Conservation (phyloP, 2,797 vertebrate species). For the Xerus rutilus region DNA sequence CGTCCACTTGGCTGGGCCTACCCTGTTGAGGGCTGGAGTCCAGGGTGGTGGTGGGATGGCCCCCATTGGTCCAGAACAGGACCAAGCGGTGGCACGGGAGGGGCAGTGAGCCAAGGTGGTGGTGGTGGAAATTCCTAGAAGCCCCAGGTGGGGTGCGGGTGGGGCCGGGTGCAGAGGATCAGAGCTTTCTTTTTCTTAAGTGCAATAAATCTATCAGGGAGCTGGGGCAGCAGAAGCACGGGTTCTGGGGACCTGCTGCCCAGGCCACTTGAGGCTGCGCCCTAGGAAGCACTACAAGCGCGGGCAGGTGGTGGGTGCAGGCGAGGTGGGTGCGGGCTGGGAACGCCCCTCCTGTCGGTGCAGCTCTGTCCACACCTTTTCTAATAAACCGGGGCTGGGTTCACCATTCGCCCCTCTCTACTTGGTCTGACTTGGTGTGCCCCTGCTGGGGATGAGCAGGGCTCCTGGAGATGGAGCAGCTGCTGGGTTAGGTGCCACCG, state of each 20-base stretch:
- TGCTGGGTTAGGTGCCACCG: accelerated
- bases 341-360: neutral
- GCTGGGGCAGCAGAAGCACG: conserved; percentile 64
- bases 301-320: neutral
- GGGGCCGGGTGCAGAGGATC: conserved; percentile 26
- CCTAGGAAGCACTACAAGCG: conserved; percentile 70
- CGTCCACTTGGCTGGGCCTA: neutral
- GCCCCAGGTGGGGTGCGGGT: neutral
- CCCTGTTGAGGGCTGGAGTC: neutral
- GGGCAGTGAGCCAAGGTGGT: neutral
- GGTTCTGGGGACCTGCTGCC: conserved; percentile 53
- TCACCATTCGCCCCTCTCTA: neutral
- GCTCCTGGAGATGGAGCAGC: accelerated
- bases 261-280: conserved; percentile 54
- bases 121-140: neutral
- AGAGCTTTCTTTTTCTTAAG: conserved; percentile 84
- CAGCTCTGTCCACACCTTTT: conserved; percentile 81
- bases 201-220: conserved; percentile 89
- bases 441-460: neutral
- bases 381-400: conserved; percentile 82
- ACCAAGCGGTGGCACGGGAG: neutral
- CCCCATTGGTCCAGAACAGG: neutral
- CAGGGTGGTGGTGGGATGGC: neutral
- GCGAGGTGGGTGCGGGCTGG: neutral
- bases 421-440: neutral